These are phyloP conservation scores for Neosilurus hyrtlii DNA, from an alignment of 2,797 vertebrate genomes.

Conservation along the genomic window DNA sequence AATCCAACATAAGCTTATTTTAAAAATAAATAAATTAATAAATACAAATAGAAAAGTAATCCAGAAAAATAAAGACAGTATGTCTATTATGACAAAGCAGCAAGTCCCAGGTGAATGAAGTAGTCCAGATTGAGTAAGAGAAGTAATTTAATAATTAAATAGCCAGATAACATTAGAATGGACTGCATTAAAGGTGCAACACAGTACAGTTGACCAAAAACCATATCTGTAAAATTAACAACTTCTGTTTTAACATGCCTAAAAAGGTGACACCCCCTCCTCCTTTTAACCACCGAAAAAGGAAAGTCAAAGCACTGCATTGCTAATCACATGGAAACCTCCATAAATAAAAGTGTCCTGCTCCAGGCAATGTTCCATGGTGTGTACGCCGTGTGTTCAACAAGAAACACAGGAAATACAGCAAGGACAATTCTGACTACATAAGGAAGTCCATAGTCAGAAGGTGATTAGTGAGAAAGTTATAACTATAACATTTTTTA, in stretches of 20 bases:
- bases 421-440: not conserved
- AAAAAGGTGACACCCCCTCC: not conserved
- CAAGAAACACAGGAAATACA: not conserved
- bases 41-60: not conserved
- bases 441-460: slow-evolving; percentile 11
- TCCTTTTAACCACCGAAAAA: slow-evolving; percentile 9
- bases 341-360: slow-evolving; percentile 12
- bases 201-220: not conserved
- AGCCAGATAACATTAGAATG: not conserved
- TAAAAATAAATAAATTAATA: not conserved
- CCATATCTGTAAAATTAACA: slow-evolving; percentile 8
- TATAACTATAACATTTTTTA: not conserved
- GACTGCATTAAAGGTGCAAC: not conserved
- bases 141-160: not conserved
- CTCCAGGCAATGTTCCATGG: not conserved
- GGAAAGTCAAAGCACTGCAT: not conserved
- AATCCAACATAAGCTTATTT: slow-evolving; percentile 3
- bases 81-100: not conserved
- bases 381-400: not conserved
- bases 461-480: slow-evolving; percentile 2
- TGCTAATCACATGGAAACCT: slow-evolving; percentile 24
- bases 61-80: slow-evolving; percentile 6
- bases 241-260: slow-evolving; percentile 17
- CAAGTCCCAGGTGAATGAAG: not conserved
- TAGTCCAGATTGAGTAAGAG: not conserved